Evolutionary conservation across 2,113 vertebrate genomes (phyloP).

Genomic region (Nasalis larvatus): DNA sequence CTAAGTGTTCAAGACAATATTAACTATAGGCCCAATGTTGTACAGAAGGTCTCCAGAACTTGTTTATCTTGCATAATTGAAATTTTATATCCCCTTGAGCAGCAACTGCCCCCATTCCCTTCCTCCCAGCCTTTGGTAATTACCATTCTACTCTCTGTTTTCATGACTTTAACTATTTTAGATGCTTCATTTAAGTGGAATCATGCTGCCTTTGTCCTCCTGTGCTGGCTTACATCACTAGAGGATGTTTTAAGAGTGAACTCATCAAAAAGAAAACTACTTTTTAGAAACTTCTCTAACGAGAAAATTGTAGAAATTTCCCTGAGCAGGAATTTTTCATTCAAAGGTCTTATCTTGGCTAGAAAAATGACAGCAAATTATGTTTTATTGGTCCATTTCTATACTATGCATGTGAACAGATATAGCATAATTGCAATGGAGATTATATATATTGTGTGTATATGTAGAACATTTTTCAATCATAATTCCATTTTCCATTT

Average conservation of each 20-base stretch:
- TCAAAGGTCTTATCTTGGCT: background rate
- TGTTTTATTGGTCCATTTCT: constrained; percentile 14
- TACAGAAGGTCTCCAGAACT: background rate
- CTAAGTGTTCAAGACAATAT: background rate
- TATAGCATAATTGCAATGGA: background rate
- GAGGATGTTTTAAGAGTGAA: background rate
- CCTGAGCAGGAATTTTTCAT: constrained; percentile 18
- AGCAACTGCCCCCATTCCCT: background rate
- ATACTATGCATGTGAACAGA: constrained; percentile 32
- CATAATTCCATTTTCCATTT: constrained; percentile 45
- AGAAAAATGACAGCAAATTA: background rate
- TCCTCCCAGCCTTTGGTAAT: background rate
- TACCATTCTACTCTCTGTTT: background rate
- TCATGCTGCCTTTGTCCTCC: background rate
- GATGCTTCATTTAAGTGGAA: background rate
- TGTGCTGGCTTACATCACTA: background rate
- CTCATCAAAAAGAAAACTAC: background rate
- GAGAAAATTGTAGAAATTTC: background rate
- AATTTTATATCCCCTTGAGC: background rate
- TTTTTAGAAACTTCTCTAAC: background rate
- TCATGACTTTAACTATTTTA: background rate
- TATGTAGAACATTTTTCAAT: background rate
- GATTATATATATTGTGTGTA: background rate
- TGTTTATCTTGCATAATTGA: background rate
- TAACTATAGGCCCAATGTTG: background rate